phyloP scores from a whole-genome alignment of 2,888 invertebrate genomes.

The Bombylius discolor region DNA sequence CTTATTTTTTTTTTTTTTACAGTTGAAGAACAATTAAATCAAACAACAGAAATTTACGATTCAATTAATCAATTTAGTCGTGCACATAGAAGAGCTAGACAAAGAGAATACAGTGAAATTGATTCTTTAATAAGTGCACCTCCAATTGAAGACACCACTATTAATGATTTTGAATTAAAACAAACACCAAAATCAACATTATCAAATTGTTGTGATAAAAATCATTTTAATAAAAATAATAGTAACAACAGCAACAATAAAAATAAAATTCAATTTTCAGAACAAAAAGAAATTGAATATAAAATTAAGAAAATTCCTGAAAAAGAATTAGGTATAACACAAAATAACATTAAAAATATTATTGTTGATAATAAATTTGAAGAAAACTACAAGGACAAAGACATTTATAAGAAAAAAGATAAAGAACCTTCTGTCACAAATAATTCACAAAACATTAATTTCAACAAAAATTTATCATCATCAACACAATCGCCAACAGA shows the following conservation, averaged over 20 bases:
- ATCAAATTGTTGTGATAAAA: background rate
- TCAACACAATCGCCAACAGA: slow-evolving; percentile 26
- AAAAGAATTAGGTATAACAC: slow-evolving; percentile 21
- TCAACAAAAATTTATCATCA: background rate
- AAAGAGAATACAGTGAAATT: slow-evolving; percentile 21
- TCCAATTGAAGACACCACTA: background rate
- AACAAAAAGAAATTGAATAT: slow-evolving; percentile 36
- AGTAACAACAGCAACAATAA: background rate
- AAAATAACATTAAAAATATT: background rate
- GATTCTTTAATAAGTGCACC: slow-evolving; percentile 8
- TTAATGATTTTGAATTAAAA: background rate
- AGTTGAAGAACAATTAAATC: background rate
- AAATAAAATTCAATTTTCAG: background rate
- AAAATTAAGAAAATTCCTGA: slow-evolving; percentile 36
- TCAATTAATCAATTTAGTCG: slow-evolving; percentile 32
- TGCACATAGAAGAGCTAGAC: slow-evolving; percentile 30
- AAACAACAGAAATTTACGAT: slow-evolving; percentile 23
- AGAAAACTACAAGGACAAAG: too few species aligned
- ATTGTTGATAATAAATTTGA: background rate
- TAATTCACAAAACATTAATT: background rate
- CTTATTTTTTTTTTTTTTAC: background rate
- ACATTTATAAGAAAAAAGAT: too few species aligned
- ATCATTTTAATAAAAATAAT: background rate
- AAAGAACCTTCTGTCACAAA: background rate
- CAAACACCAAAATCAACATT: too few species aligned